A percentile compares a stretch with the other conserved stretches of the same genome.
These are phyloP conservation scores for Didymodactylos carnosus DNA, from an alignment of 2,888 invertebrate species.

Conservation along the genomic window DNA sequence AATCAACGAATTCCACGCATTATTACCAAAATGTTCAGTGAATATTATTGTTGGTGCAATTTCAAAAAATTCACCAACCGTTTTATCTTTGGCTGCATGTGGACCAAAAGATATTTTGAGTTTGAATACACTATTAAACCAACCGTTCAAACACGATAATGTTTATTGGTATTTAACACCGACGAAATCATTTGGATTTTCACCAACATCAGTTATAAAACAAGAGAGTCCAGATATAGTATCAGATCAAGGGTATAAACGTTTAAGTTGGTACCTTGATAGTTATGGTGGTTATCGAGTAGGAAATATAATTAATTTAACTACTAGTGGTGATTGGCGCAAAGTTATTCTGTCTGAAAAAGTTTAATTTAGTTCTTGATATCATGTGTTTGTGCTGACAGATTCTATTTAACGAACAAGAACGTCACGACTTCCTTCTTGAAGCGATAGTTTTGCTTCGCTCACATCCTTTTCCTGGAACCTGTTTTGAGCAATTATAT, in stretches of 20 bases:
- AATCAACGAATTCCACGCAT: background rate
- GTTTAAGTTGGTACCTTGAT: constrained; percentile 1
- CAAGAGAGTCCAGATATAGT: background rate
- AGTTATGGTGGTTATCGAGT: background rate
- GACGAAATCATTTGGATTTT: background rate
- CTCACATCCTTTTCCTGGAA: too few species aligned
- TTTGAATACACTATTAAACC: background rate
- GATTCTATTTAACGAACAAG: too few species aligned
- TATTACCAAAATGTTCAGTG: background rate
- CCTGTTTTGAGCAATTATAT: too few species aligned
- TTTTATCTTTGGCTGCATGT: background rate
- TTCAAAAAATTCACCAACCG: background rate
- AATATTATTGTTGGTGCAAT: constrained; percentile 1
- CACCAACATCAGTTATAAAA: background rate
- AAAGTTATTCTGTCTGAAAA: background rate
- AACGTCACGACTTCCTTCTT: too few species aligned
- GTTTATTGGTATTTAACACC: constrained; percentile 6
- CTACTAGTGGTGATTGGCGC: background rate
- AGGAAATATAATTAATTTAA: background rate
- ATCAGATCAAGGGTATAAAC: background rate
- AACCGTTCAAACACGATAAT: background rate
- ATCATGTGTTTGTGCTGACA: too few species aligned
- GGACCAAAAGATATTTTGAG: background rate
- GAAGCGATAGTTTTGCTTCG: too few species aligned
- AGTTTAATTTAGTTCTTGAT: too few species aligned